These are phyloP conservation scores for Hemitrygon akajei DNA, from an alignment of 2,797 vertebrate genomes.

Conservation along the genomic window DNA sequence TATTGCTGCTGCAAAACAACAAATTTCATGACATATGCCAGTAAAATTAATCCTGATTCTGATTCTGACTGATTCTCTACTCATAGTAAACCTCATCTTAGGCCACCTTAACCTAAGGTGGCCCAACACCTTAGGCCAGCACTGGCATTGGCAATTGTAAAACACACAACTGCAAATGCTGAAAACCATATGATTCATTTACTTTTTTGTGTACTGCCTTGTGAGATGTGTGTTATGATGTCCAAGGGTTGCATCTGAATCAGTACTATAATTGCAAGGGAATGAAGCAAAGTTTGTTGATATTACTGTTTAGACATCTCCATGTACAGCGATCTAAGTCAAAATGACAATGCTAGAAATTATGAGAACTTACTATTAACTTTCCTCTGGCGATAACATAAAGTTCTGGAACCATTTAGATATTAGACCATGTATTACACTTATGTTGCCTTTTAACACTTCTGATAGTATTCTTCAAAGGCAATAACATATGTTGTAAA, in stretches of 20 bases:
- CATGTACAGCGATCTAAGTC: not conserved
- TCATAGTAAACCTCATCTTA: no score
- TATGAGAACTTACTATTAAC: not conserved
- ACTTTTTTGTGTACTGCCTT: not conserved
- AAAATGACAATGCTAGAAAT: not conserved
- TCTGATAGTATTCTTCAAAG: not conserved
- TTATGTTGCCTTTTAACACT: not conserved
- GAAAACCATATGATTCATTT: not conserved
- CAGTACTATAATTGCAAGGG: no score
- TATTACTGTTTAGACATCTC: not conserved
- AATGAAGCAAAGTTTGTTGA: no score
- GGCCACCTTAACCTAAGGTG: no score
- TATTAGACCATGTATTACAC: not conserved
- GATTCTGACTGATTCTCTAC: no score
- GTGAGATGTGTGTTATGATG: not conserved
- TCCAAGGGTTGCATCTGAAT: no score
- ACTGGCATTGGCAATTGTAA: no score
- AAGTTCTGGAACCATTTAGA: not conserved
- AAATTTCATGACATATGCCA: no score
- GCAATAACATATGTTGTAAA: not conserved
- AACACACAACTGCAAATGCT: not conserved
- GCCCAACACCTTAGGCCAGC: no score
- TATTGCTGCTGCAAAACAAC: no score
- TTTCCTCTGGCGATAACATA: not conserved
- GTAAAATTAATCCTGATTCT: no score